A percentile compares a stretch with the other conserved stretches of the same genome.
Conservation (phyloP, 2,888 invertebrate species). For the Agrilus biguttatus region DNA sequence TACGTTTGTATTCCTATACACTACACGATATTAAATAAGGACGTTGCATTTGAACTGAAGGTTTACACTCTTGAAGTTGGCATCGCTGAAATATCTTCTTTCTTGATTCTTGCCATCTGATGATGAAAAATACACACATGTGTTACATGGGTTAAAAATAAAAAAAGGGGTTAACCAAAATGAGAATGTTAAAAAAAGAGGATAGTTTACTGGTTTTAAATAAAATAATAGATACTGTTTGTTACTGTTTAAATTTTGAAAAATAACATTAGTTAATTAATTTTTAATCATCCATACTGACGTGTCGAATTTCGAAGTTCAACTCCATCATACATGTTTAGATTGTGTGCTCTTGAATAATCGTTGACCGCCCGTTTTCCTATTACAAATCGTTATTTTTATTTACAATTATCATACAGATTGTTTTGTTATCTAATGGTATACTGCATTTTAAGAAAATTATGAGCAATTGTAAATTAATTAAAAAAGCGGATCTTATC, state of each 20-base stretch:
- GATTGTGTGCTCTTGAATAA: conserved; percentile 59
- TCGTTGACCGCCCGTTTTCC: conserved; percentile 61
- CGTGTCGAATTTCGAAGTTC: conserved; percentile 61
- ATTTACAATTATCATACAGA: background rate
- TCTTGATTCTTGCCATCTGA: conserved; percentile 29
- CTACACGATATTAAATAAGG: conserved; percentile 4
- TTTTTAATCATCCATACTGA: conserved; percentile 66
- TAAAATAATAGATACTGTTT: conserved; percentile 1
- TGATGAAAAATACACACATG: conserved; percentile 15
- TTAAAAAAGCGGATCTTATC: too few relatives aligned
- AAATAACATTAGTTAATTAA: conserved; percentile 17
- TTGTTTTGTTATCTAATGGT: too few relatives aligned
- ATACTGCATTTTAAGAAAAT: too few relatives aligned
- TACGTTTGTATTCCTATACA: too few relatives aligned
- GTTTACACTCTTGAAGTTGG: conserved; percentile 29
- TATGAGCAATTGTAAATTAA: too few relatives aligned
- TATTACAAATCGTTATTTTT: conserved; percentile 17
- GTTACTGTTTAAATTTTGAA: conserved; percentile 1
- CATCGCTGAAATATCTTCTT: conserved; percentile 24
- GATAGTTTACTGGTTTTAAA: conserved; percentile 2
- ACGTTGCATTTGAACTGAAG: conserved; percentile 21
- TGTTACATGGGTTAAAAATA: conserved; percentile 13
- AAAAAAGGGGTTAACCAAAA: conserved; percentile 5
- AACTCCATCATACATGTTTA: conserved; percentile 62
- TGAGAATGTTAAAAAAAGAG: conserved; percentile 8